Evolutionary conservation across 2,797 vertebrate genomes (phyloP).

Genomic region (Leptodactylus fallax): DNA sequence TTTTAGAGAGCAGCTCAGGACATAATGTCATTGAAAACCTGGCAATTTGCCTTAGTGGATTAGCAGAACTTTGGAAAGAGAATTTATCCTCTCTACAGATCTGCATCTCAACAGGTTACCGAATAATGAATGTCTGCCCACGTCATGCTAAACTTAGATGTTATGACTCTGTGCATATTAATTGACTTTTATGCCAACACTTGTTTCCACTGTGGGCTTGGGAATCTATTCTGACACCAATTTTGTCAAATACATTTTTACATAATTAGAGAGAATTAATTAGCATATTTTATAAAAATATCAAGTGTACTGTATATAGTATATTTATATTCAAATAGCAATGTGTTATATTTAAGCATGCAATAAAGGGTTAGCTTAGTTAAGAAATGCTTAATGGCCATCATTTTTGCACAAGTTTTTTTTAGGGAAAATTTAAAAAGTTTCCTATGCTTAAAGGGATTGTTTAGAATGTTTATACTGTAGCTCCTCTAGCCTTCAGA

Average conservation of each 20-base stretch:
- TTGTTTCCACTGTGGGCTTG: conserved; percentile 16
- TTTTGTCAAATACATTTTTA: conserved; percentile 17
- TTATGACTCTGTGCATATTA: conserved; percentile 20
- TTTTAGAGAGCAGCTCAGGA: conserved; percentile 68
- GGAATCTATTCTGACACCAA: not conserved
- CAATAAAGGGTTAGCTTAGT: too few species aligned
- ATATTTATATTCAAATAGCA: not conserved
- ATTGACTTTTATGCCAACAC: conserved; percentile 20
- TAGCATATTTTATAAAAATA: not conserved
- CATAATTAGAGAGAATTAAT: conserved; percentile 3
- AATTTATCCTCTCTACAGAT: conserved; percentile 53
- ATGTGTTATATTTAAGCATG: not conserved
- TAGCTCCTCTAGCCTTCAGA: too few species aligned
- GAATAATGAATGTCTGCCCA: conserved; percentile 41
- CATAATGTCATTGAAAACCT: conserved; percentile 70
- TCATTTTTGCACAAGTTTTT: too few species aligned
- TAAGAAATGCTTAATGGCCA: too few species aligned
- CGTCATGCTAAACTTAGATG: conserved; percentile 21
- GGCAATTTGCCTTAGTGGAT: conserved; percentile 54
- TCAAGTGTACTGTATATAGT: not conserved
- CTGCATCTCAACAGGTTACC: conserved; percentile 44
- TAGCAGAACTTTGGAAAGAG: conserved; percentile 62
- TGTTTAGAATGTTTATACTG: too few species aligned
- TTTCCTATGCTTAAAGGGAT: too few species aligned
- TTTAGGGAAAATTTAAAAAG: too few species aligned